Evolutionary conservation across 2,888 invertebrate species (phyloP), one percentile per base, ranked within the genome.

Genomic region (Subacronicta megacephala): DNA sequence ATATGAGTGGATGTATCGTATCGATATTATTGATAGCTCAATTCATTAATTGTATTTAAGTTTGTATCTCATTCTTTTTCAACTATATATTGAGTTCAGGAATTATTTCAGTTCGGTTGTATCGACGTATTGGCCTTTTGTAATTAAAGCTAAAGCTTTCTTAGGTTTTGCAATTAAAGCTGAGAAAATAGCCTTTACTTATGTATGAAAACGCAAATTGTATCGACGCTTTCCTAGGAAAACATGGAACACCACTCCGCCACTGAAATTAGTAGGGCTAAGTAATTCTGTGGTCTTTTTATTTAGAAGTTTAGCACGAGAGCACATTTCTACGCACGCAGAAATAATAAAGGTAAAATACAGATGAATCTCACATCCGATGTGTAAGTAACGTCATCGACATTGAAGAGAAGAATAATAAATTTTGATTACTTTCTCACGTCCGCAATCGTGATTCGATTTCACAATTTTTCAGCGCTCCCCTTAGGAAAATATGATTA

Each of bases 391-490:
- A 85, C 82, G 82, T 87, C 87, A 79, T 77, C 82, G 82, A 81
- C 83, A 85, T 87, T 82, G 87, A 85, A 88, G 87, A 88, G 86
- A 82, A 85, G 88, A 88, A 93, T 91, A 90, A 91, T 91, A 90
- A 88, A 92, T 91, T 91, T 91, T 90, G 90, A 92, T 93, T 92
- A 92, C 90, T 85, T 90, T 91, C 88, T 89, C 91, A 89, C 90
- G 91, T 91, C 88, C 90, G 85, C 86, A 82, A 80, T 84, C 91
- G 90, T 93, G 92, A 91, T 89, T 89, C 84, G 92, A 88, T 92
- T 91, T 80, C 83, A 85, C 85, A 90, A 91, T 90, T 89, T 87
- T 86, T 86, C 82, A 83, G 74, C 82, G 77, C 81, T 79, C 83
- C 83, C 84, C 82, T 80, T 72, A 83, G 79, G 80, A 84, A 84